Evolutionary conservation across 2,888 invertebrate species (phyloP).

Genomic region (Drosophila yooni): DNA sequence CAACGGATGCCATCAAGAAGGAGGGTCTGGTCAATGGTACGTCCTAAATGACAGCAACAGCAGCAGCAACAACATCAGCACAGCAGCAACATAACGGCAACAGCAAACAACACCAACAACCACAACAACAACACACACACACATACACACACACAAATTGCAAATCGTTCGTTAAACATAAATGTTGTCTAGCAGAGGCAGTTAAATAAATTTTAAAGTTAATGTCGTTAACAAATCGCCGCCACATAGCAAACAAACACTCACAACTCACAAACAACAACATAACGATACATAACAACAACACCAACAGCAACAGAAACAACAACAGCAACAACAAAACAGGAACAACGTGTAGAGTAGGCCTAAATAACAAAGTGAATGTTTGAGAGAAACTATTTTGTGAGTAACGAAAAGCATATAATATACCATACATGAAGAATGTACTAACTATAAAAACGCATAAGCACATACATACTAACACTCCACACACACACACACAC

Average conservation of each 20-base stretch:
- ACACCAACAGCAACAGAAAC: conserved; percentile 22
- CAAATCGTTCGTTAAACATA: conserved; percentile 55
- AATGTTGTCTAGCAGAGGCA: conserved; percentile 49
- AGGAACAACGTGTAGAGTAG: conserved; percentile 56
- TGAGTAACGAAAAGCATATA: conserved; percentile 59
- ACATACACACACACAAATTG: conserved; percentile 40
- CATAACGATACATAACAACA: conserved; percentile 26
- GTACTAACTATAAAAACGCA: conserved; percentile 65
- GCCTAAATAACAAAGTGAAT: conserved; percentile 53
- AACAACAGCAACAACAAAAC: conserved; percentile 15
- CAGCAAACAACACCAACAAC: conserved; percentile 3
- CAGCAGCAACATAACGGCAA: conserved; percentile 19
- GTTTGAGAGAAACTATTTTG: conserved; percentile 68
- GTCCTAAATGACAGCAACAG: conserved; percentile 76
- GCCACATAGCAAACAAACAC: conserved; percentile 44
- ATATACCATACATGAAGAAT: conserved; percentile 70
- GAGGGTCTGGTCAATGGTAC: conserved; percentile 85
- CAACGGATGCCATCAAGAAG: conserved; percentile 82
- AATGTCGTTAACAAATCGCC: conserved; percentile 53
- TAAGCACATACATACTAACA: conserved; percentile 48
- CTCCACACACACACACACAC: conserved; percentile 45
- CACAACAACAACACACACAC: conserved; percentile 28
- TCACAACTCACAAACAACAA: conserved; percentile 37
- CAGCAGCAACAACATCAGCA: conserved; percentile 21
- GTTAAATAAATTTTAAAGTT: conserved; percentile 61